Evolutionary conservation across 2,797 vertebrate species (phyloP).

Genomic region (Lutjanus campechanus): DNA sequence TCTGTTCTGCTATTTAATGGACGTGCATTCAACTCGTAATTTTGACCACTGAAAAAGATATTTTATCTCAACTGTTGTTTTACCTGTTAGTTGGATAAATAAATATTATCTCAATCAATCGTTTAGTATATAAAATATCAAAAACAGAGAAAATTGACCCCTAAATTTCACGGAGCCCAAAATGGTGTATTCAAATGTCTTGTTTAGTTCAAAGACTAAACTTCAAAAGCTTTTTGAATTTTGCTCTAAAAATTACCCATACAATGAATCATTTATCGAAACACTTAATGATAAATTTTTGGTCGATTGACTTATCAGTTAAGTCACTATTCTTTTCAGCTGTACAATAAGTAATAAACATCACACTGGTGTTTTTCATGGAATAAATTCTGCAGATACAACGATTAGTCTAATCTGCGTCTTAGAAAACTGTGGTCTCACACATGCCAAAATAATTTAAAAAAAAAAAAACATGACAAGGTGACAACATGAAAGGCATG

Average conservation of each 20-base stretch:
- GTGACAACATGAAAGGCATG: conserved; percentile 10
- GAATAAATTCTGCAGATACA: background rate
- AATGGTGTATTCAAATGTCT: too few relatives aligned
- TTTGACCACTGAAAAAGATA: too few relatives aligned
- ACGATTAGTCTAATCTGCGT: background rate
- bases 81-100: too few relatives aligned
- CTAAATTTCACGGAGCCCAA: too few relatives aligned
- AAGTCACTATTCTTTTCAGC: background rate
- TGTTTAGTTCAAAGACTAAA: conserved; percentile 1
- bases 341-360: background rate
- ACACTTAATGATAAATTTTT: background rate
- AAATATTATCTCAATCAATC: background rate
- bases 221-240: background rate
- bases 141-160: too few relatives aligned
- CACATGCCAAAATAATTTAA: background rate
- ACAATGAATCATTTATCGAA: background rate
- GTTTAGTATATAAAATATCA: background rate
- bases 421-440: background rate
- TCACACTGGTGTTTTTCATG: background rate
- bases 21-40: too few relatives aligned
- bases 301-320: background rate
- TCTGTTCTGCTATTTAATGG: too few relatives aligned
- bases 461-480: conserved; percentile 2
- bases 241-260: background rate
- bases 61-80: too few relatives aligned